Conservation (phyloP, 2,888 invertebrate species). For the Drosophila neonasuta region DNA sequence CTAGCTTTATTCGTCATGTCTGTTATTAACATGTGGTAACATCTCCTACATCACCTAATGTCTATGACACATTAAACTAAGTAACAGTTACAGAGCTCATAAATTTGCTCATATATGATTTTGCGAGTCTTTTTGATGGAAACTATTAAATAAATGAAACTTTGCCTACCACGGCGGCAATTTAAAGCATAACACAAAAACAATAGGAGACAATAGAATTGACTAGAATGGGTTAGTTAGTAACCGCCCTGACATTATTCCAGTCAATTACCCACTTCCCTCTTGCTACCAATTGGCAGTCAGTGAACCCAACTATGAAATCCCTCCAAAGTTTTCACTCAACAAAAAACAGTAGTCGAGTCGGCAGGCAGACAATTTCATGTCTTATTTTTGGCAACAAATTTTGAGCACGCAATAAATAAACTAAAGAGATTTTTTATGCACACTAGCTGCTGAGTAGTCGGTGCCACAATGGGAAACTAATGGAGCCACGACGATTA, state of each 20-base stretch:
- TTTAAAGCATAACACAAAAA: conserved; percentile 24
- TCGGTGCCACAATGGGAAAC: conserved; percentile 9
- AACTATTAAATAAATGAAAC: conserved; percentile 17
- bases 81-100: not conserved
- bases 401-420: conserved; percentile 71
- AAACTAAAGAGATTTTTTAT: conserved; percentile 41
- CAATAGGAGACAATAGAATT: conserved; percentile 28
- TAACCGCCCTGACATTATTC: conserved; percentile 50
- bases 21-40: conserved; percentile 8
- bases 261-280: conserved; percentile 45
- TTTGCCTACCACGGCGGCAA: conserved; percentile 3
- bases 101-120: conserved; percentile 22
- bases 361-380: conserved; percentile 9
- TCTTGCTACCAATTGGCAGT: conserved; percentile 30
- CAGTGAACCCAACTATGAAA: conserved; percentile 43
- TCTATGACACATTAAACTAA: conserved; percentile 12
- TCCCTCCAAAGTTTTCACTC: conserved; percentile 10
- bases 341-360: not conserved
- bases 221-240: conserved; percentile 3
- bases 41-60: conserved; percentile 8
- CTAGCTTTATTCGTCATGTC: not conserved
- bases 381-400: conserved; percentile 66
- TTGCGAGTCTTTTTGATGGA: conserved; percentile 5
- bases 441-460: conserved; percentile 19
- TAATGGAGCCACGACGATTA: conserved; percentile 21